Base-by-base conservation (phyloP, 2,113 vertebrate species). In the Aptenodytes forsteri region DNA sequence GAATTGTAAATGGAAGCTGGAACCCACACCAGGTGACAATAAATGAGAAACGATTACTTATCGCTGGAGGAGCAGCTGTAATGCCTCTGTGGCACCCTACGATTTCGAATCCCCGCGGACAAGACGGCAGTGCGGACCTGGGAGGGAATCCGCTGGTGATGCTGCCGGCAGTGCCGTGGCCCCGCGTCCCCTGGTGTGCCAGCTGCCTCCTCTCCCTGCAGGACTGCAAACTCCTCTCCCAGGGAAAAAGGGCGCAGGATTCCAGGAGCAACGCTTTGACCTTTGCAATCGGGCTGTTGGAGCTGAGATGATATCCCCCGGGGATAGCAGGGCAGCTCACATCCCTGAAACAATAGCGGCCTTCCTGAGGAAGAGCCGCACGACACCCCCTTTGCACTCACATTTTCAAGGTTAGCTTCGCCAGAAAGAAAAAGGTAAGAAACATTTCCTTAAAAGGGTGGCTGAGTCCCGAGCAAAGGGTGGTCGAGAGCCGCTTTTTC, bases 81-180 rank as follows among this genome's bases (percentile, higher is more conserved):
- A 32, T 12, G 30, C 13, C 32, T 17, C 44, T 9, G 7, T 26
- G 62, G 44, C 30, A 52, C 19, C 23, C 23, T 2, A 3, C 1
- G 1, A 36, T 30, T 50, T 16, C 1, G 0, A 3, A 20, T 62
- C 11, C 30, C 20, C 1, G 0, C 0, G 4, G 46, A 13, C 13
- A 18, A 15, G 44, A 11, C 42, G 9, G 22, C 10, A 16, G 3
- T 0, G 25, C 1, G 19, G 42, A 30, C 29, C 22, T 5, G 26
- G 25, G 42, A 72, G 9, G 42, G 13, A 20, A 18, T 13, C 0
- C 0, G 0, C 49, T 47, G 54, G 36, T 6, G 55, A 17, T 13
- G 58, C n/a, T 21, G 40, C 22, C 3, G 7, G 44, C 18, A 8
- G 8, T 7, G 18, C 32, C 9, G 0, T 13, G 32, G 20, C 67